phyloP scores from a whole-genome alignment of 2,113 vertebrate species.

The Monarcha castaneiventris region DNA sequence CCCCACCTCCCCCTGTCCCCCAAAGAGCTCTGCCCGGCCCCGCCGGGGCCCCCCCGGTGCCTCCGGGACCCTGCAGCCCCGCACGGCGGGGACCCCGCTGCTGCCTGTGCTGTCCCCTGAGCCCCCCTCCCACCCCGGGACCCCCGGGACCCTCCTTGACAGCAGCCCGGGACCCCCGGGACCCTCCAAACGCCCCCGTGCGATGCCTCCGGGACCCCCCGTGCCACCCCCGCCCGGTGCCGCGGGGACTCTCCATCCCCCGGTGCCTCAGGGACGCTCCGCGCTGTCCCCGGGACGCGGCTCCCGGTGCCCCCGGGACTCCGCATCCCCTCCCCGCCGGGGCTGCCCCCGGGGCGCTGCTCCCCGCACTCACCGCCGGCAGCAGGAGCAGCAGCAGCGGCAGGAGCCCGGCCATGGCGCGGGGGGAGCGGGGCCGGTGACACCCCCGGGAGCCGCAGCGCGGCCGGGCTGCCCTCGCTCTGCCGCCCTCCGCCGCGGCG shows the following conservation, averaged over 20 bases:
- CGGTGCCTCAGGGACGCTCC: background rate
- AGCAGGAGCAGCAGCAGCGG: conserved; percentile 44
- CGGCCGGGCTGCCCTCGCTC: conserved; percentile 15
- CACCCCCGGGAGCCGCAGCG: background rate
- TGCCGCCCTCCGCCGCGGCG: background rate
- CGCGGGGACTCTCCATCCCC: background rate
- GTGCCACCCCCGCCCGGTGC: background rate
- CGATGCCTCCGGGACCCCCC: background rate
- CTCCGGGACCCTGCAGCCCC: background rate
- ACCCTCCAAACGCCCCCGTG: background rate
- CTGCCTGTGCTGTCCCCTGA: background rate
- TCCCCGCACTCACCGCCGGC: background rate
- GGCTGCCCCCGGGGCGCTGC: background rate
- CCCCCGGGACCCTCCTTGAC: too few relatives aligned
- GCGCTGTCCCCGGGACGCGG: too few relatives aligned
- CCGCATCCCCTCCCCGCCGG: background rate
- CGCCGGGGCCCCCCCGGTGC: background rate
- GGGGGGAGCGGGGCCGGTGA: background rate
- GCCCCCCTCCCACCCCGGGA: background rate
- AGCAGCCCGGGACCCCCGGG: too few relatives aligned
- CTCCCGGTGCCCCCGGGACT: background rate
- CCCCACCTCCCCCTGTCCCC: background rate
- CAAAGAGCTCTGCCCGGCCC: background rate
- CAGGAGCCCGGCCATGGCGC: conserved; percentile 38
- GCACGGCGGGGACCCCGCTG: background rate